Evolutionary conservation across 2,113 vertebrate species (phyloP), one percentile per base, ranked within the genome.

Genomic region (Vulpes lagopus): DNA sequence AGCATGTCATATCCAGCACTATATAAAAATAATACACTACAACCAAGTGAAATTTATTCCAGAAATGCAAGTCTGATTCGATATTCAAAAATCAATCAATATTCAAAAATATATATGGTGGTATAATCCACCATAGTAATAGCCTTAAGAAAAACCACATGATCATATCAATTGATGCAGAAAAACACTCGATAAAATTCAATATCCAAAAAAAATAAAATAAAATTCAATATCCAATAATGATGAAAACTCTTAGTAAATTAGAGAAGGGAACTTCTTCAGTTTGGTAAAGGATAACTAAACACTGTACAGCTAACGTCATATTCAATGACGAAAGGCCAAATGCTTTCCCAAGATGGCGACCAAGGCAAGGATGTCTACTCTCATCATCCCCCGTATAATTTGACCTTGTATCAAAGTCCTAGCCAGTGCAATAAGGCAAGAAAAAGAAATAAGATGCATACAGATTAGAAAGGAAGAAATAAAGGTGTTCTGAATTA

Each of bases 381-480:
- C 20, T 71, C 23, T 90, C 7, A 67, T 22, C 55, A 49, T 25
- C 87, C 76, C 49, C 43, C 65, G n/a, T 5, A 82, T 16, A 85
- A 65, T 65, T 55, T 27, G 73, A 38, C 49, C 30, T 67, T 53
- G 78, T n/a, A 49, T 1, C 78, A 67, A 53, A 79, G 62, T 73
- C 53, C 84, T 74, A 62, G 51, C 51, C 67, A 49, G 6, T 59
- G n/a, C 57, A 57, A 65, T 38, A 81, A 73, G 64, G 23, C 64
- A 94, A 93, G 43, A 79, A 87, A 93, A 95, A 60, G 19, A 94
- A 92, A 85, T 35, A n/a, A 86, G 73, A 95, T 32, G 32, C 32
- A 89, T 5, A 23, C 3, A 69, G 2, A 69, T 8, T 49, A 30
- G 59, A 57, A 57, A 92, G 60, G n/a, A 95, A 83, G 65, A 78